Evolutionary conservation across 2,888 invertebrate genomes (phyloP).

Genomic region (Liopterus haemorrhoidalis): DNA sequence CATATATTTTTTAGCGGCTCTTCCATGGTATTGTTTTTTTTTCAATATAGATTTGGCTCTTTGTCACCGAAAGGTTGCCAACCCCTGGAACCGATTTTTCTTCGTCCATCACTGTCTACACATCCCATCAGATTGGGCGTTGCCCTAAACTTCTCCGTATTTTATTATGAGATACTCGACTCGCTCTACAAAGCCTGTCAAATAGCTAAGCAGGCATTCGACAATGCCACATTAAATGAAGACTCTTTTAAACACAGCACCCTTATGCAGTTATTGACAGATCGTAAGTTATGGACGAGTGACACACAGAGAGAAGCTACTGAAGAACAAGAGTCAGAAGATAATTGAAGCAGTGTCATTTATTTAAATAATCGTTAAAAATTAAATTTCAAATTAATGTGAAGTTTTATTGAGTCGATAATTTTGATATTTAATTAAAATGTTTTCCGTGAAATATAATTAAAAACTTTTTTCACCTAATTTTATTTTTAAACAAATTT

Average conservation of each 20-base stretch:
- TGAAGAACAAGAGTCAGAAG: constrained; percentile 91
- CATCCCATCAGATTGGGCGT: constrained; percentile 98
- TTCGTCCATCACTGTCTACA: no score
- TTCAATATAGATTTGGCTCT: no score
- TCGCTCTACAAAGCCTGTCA: constrained; percentile 91
- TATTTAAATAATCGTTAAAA: constrained; percentile 47
- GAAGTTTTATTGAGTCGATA: constrained; percentile 47
- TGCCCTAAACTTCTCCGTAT: constrained; percentile 98
- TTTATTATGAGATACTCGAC: constrained; percentile 98
- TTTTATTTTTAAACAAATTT: no score
- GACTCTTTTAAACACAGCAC: constrained; percentile 99
- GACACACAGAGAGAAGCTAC: constrained; percentile 94
- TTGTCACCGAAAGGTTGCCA: no score
- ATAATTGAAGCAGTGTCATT: constrained; percentile 60
- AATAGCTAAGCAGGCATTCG: constrained; percentile 94
- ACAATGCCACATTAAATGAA: constrained; percentile 98
- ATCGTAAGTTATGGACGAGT: constrained; percentile 91
- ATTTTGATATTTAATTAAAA: constrained; percentile 48
- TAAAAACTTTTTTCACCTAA: constrained; percentile 44
- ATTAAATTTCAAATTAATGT: constrained; percentile 50
- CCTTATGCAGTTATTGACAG: constrained; percentile 98
- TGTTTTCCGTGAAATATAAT: constrained; percentile 47
- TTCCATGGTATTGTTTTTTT: no score
- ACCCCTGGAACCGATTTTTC: no score
- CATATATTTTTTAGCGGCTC: no score